phyloP scores from a whole-genome alignment of 2,888 invertebrate genomes.

The Andrena hattorfiana region DNA sequence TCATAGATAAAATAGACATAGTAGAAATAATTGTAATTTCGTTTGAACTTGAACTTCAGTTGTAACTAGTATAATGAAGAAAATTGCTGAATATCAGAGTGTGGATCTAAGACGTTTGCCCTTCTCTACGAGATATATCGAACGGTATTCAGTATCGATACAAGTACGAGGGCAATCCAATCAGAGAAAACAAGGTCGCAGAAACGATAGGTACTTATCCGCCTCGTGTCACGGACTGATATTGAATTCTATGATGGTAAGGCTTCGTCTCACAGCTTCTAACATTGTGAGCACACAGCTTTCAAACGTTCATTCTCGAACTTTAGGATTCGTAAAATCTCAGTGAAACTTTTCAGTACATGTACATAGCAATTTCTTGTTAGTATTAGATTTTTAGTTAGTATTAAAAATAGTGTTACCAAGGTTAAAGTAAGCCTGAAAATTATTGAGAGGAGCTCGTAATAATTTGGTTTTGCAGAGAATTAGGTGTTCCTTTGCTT shows the following conservation, averaged over 20 bases:
- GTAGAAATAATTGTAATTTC: not conserved
- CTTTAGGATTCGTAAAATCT: conserved; percentile 15
- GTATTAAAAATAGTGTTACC: not conserved
- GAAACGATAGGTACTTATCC: conserved; percentile 79
- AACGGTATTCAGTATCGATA: conserved; percentile 31
- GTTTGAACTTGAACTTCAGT: not conserved
- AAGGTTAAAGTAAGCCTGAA: not conserved
- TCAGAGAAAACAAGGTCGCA: conserved; percentile 80
- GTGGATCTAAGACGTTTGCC: not conserved
- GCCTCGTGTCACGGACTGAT: conserved; percentile 77
- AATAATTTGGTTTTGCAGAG: not conserved
- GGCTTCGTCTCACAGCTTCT: conserved; percentile 64
- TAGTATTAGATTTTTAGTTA: not conserved
- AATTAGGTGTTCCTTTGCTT: not conserved
- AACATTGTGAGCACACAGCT: conserved; percentile 16
- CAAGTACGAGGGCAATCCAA: conserved; percentile 75
- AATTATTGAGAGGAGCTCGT: not conserved
- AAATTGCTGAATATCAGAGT: conserved; percentile 1
- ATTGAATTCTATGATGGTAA: conserved; percentile 67
- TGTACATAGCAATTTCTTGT: not conserved
- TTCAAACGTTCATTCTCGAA: conserved; percentile 12
- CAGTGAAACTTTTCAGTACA: not conserved
- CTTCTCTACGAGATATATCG: conserved; percentile 13
- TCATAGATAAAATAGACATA: not conserved
- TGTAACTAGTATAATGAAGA: not conserved